Evolutionary conservation across 2,113 vertebrate genomes (phyloP).

Genomic region (Pao palembangensis): DNA sequence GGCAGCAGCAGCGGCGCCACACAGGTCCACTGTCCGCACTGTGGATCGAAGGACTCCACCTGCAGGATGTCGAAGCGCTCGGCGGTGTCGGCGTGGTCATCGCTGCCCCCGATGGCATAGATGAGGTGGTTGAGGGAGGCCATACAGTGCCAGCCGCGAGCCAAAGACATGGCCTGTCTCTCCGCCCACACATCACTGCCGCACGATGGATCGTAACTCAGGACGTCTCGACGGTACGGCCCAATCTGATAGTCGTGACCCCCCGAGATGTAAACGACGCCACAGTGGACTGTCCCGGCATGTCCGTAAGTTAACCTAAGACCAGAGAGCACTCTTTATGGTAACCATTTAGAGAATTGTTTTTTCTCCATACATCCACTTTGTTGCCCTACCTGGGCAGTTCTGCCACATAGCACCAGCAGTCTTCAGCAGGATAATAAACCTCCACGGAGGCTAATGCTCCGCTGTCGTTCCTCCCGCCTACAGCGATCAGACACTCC

Average conservation of each 20-base stretch:
- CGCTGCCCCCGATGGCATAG: slow-evolving; percentile 89
- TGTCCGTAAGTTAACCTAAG: slow-evolving; percentile 89
- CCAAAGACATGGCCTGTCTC: slow-evolving; percentile 82
- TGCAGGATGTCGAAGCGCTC: slow-evolving; percentile 90
- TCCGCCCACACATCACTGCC: slow-evolving; percentile 80
- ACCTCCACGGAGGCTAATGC: slow-evolving; percentile 88
- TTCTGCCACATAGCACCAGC: slow-evolving; percentile 86
- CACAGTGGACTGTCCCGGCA: slow-evolving; percentile 84
- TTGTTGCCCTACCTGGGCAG: slow-evolving; percentile 80
- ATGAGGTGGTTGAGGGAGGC: slow-evolving; percentile 84
- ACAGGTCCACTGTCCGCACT: slow-evolving; percentile 85
- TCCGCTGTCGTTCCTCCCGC: slow-evolving; percentile 88
- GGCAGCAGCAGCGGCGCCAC: slow-evolving; percentile 83
- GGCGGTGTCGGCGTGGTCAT: slow-evolving; percentile 86
- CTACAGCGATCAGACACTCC: slow-evolving; percentile 87
- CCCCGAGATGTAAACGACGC: slow-evolving; percentile 88
- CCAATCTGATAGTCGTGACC: slow-evolving; percentile 94
- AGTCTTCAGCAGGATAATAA: slow-evolving; percentile 85
- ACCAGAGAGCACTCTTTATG: background rate
- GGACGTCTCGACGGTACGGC: slow-evolving; percentile 86
- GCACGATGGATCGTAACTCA: slow-evolving; percentile 82
- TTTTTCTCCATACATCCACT: too few species aligned
- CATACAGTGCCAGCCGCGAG: slow-evolving; percentile 96
- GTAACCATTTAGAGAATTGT: too few species aligned
- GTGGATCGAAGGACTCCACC: slow-evolving; percentile 88